Conservation (phyloP, 2,888 invertebrate species). For the Hypercompe scribonia region DNA sequence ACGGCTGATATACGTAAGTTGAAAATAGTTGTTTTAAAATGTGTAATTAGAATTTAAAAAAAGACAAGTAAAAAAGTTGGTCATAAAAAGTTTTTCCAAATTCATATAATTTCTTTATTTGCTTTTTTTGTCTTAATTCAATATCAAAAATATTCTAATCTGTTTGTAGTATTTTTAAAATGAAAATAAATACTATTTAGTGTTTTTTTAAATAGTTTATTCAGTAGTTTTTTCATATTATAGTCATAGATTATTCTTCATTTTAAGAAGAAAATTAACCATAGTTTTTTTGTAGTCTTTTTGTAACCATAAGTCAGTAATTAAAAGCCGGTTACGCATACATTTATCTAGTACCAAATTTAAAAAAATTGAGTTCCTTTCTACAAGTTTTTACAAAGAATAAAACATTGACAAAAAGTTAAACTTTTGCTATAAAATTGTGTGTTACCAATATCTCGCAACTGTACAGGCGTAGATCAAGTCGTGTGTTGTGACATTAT, state of each 20-base stretch:
- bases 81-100: neutral
- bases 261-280: too few species aligned
- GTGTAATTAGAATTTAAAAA: neutral
- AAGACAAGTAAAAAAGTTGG: neutral
- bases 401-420: conserved; percentile 25
- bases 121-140: neutral
- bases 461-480: conserved; percentile 46
- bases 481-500: conserved; percentile 58
- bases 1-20: conserved; percentile 82
- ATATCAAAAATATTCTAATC: neutral
- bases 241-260: neutral
- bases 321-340: neutral
- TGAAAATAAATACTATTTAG: too few species aligned
- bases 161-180: too few species aligned
- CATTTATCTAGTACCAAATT: neutral
- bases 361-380: neutral
- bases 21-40: neutral
- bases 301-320: neutral
- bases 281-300: neutral
- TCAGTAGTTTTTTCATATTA: neutral
- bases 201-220: too few species aligned
- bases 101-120: neutral
- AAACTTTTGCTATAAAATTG: conserved; percentile 32
- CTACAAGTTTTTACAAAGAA: neutral
- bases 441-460: conserved; percentile 41